Base-by-base conservation (phyloP, 2,113 vertebrate species). In the Dipodomys merriami region DNA sequence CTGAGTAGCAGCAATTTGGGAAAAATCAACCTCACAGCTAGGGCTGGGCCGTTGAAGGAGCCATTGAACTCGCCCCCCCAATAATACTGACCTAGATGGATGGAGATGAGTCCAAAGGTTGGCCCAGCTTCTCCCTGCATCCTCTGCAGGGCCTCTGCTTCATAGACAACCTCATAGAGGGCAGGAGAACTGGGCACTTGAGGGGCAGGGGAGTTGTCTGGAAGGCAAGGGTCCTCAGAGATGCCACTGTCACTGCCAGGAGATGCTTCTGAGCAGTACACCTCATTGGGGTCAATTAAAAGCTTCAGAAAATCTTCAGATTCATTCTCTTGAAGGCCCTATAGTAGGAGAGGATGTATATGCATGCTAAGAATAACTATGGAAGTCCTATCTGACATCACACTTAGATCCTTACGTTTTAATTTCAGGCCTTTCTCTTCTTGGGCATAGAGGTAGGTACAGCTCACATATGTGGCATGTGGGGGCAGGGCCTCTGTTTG, bases 151-250 rank as follows among this genome's bases (percentile, higher is more conserved):
- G 95, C 15, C 39, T 97, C 97, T 91, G 98, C 96, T 95, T 99
- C 98, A 67, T 99, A 99, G 35, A 99, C 97, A 94, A 99, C 97
- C 95, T 99, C 98, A 91, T 97, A 99, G 72, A 98, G 82, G 0
- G 98, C 83, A 0, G 97, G 3, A 74, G 93, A 39, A 78, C 85
- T 33, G n/a, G 35, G 86, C 18, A 13, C n/a, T 11, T 7, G 86
- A 3, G 23, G 20, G 13, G 30, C 91, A 6, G 88, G 35, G 0
- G 97, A 98, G 12, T 94, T 97, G 74, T 96, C 96, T 0, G 90
- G 62, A 0, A 4, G 68, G 0, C 95, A 65, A 22, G 97, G 98
- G 15, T 98, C 96, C 12, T 98, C 98, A 0, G 98, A 98, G 82
- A 98, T 86, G 62, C 97, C 96, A 27, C 98, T 98, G 96, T 98